Conservation (phyloP, 2,888 invertebrate genomes). For the Caenorhabditis sp. region DNA sequence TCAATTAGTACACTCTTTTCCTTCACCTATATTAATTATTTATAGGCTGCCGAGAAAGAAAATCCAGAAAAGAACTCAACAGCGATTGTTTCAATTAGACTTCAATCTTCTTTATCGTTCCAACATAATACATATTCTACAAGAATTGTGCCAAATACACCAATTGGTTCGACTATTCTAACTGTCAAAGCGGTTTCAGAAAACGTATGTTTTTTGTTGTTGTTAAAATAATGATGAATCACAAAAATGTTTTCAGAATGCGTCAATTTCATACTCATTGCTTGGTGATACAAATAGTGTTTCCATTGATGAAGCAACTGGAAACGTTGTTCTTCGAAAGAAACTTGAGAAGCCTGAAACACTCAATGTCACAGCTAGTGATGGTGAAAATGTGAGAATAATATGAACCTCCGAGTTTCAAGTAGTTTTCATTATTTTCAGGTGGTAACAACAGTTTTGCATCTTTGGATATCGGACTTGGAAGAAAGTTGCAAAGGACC, state of each 20-base stretch:
- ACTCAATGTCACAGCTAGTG: constrained; percentile 49
- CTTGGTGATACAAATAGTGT: constrained; percentile 36
- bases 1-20: no score
- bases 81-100: constrained; percentile 51
- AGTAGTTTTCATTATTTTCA: constrained; percentile 9
- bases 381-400: constrained; percentile 43
- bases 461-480: constrained; percentile 24
- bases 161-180: constrained; percentile 41
- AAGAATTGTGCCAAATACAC: constrained; percentile 36
- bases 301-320: constrained; percentile 41
- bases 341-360: constrained; percentile 35
- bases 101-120: constrained; percentile 47
- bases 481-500: constrained; percentile 27
- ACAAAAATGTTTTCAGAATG: constrained; percentile 18
- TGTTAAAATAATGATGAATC: background rate
- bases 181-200: constrained; percentile 43
- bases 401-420: no score
- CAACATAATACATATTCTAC: constrained; percentile 53
- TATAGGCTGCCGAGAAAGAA: constrained; percentile 61
- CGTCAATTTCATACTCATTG: constrained; percentile 37
- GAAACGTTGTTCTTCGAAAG: constrained; percentile 39
- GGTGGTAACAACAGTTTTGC: constrained; percentile 39
- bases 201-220: constrained; percentile 16
- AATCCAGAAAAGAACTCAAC: constrained; percentile 58
- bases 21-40: background rate